phyloP scores from a whole-genome alignment of 2,888 invertebrate genomes.

The Pseudococcus jackbeardsleyi region DNA sequence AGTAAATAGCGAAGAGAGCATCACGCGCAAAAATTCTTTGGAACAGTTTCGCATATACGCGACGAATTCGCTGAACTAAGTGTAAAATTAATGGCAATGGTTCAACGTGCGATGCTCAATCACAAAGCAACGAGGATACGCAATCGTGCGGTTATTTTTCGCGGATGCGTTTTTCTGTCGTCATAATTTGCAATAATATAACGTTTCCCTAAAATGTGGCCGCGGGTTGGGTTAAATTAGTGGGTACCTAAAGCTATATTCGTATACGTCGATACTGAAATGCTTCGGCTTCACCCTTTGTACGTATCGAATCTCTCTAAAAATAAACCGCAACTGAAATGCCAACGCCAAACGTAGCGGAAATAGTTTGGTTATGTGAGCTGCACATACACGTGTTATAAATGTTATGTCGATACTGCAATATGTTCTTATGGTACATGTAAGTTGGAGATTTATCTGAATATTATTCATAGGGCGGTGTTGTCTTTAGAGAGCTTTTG shows the following conservation, averaged over 20 bases:
- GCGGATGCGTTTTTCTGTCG: background rate
- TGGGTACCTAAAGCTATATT: background rate
- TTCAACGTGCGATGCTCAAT: background rate
- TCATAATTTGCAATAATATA: background rate
- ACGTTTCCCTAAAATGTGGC: background rate
- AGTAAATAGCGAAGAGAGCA: background rate
- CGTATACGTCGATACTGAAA: background rate
- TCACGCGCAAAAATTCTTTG: background rate
- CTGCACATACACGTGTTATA: slow-evolving; percentile 1
- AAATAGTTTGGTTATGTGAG: slow-evolving; percentile 15
- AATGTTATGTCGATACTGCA: background rate
- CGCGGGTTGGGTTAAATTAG: background rate
- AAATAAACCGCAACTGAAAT: slow-evolving; percentile 28
- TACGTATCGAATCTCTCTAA: background rate
- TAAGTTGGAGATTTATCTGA: background rate
- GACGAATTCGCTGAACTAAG: background rate
- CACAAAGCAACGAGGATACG: background rate
- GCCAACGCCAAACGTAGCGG: slow-evolving; percentile 16
- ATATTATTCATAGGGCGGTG: too few relatives aligned
- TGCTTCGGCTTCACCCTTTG: background rate
- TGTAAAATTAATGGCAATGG: background rate
- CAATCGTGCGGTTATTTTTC: background rate
- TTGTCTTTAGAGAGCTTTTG: background rate
- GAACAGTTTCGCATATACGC: background rate
- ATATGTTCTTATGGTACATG: background rate